Conservation (phyloP, 2,113 vertebrate species). For the Andinoacara biseriatus region DNA sequence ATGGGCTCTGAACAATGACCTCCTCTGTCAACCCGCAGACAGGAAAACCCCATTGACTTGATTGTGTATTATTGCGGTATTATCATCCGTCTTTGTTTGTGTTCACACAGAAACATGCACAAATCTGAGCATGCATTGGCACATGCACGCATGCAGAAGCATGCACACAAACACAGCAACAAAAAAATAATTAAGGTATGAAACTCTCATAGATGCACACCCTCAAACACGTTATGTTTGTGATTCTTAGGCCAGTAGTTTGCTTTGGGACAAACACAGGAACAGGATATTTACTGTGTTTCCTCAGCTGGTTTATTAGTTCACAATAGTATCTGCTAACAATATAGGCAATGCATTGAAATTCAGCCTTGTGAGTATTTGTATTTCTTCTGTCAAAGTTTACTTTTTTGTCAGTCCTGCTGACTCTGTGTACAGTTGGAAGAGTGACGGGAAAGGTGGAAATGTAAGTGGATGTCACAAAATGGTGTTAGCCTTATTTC, state of each 20-base stretch:
- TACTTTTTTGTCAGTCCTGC: conserved; percentile 24
- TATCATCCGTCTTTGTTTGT: conserved; percentile 66
- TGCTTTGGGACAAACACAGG: conserved; percentile 71
- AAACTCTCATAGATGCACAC: conserved; percentile 12
- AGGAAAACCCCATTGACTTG: conserved; percentile 64
- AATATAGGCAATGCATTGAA: conserved; percentile 29
- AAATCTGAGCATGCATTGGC: conserved; percentile 20
- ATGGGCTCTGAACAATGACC: conserved; percentile 57
- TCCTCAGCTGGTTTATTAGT: conserved; percentile 62
- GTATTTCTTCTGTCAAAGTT: conserved; percentile 34
- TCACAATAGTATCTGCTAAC: conserved; percentile 61
- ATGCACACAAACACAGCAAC: conserved; percentile 28
- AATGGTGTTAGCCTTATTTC: neutral
- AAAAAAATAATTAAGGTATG: conserved; percentile 36
- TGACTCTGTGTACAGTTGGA: conserved; percentile 18
- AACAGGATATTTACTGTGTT: conserved; percentile 75
- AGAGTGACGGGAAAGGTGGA: conserved; percentile 20
- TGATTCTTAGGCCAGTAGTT: conserved; percentile 38
- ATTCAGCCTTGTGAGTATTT: conserved; percentile 10
- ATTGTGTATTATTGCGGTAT: conserved; percentile 67
- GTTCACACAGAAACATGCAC: conserved; percentile 61
- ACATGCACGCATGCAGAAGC: conserved; percentile 8
- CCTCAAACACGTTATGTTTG: conserved; percentile 43
- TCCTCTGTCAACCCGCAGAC: conserved; percentile 31
- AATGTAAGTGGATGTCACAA: neutral